phyloP scores from a whole-genome alignment of 2,113 vertebrate genomes.

The Neomonachus schauinslandi region DNA sequence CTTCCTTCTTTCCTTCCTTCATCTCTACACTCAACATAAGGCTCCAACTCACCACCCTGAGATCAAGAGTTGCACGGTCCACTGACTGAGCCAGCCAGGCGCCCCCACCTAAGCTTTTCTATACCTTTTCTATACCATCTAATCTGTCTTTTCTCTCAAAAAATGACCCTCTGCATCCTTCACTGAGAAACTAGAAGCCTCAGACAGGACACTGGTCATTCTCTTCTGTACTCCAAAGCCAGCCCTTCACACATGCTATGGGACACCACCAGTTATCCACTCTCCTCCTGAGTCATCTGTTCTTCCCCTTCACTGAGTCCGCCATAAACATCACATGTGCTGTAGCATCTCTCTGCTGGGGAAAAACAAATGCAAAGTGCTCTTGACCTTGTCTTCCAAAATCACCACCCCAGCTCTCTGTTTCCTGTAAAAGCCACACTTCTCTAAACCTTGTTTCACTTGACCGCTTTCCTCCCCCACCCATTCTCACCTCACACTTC shows the following conservation, averaged over 20 bases:
- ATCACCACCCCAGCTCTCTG: background rate
- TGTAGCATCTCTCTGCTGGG: background rate
- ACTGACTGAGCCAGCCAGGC: background rate
- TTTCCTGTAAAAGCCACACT: background rate
- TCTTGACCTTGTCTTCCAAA: background rate
- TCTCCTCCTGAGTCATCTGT: background rate
- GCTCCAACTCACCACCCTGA: background rate
- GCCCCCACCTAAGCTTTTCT: background rate
- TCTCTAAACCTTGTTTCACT: background rate
- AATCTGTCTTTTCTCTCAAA: background rate
- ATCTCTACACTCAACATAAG: background rate
- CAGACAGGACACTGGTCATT: background rate
- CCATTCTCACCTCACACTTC: background rate
- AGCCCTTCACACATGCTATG: background rate
- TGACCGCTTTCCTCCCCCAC: background rate
- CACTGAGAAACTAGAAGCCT: background rate
- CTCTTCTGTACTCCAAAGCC: background rate
- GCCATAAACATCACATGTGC: background rate
- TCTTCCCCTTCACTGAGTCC: background rate
- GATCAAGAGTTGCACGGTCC: background rate
- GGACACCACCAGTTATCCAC: background rate
- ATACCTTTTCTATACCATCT: background rate
- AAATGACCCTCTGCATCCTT: background rate
- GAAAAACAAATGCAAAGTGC: background rate
- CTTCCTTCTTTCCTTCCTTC: background rate